Percentiles rank a stretch among this genome's conserved stretches.
Conservation (phyloP, 2,797 vertebrate species). For the Sciaenops ocellatus region DNA sequence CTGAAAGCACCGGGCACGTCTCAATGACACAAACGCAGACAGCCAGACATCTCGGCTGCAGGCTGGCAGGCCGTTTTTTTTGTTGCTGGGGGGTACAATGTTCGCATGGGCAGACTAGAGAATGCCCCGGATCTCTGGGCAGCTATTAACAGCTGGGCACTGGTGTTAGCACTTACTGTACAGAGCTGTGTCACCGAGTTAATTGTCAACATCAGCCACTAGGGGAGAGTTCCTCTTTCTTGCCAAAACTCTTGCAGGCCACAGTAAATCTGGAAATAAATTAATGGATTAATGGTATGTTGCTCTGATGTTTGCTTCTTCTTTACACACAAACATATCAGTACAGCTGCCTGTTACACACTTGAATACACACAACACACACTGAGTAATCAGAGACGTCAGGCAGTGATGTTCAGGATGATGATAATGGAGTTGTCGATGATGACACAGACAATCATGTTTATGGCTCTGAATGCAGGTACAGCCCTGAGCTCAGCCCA, state of each 20-base stretch:
- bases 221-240: slow-evolving; percentile 26
- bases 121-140: slow-evolving; percentile 54
- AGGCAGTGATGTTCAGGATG: slow-evolving; percentile 11
- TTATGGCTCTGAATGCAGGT: slow-evolving; percentile 32
- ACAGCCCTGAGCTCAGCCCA: background rate
- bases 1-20: slow-evolving; percentile 74
- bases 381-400: background rate
- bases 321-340: background rate
- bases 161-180: slow-evolving; percentile 56
- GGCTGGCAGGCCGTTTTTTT: slow-evolving; percentile 34
- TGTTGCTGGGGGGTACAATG: slow-evolving; percentile 63
- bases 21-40: slow-evolving; percentile 82
- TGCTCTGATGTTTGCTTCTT: background rate
- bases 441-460: slow-evolving; percentile 7
- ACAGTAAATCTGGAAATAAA: background rate
- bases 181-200: slow-evolving; percentile 50
- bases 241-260: background rate
- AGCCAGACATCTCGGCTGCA: slow-evolving; percentile 56
- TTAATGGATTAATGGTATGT: slow-evolving; percentile 4
- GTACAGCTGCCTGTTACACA: slow-evolving; percentile 11
- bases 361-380: background rate
- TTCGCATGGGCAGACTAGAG: slow-evolving; percentile 56
- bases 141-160: slow-evolving; percentile 59
- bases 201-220: slow-evolving; percentile 49
- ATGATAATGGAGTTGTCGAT: slow-evolving; percentile 5